Conservation (phyloP, 2,888 invertebrate genomes). For the Melipona bicolor region DNA sequence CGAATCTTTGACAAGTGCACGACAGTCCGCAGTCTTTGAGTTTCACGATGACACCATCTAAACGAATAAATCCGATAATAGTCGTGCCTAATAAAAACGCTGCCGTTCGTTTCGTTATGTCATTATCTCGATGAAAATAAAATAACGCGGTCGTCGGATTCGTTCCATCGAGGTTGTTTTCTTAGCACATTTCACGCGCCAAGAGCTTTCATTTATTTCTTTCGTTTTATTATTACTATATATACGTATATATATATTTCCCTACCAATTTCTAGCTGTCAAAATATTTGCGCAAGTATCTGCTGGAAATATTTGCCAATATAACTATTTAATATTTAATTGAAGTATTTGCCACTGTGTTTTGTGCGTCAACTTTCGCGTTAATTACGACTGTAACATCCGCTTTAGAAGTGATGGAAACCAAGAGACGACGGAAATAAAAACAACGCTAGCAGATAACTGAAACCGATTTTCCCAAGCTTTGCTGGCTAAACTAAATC, state of each 20-base stretch:
- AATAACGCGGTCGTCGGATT: not conserved
- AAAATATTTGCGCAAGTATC: conserved; percentile 25
- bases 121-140: not conserved
- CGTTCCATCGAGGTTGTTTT: not conserved
- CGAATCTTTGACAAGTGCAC: not conserved
- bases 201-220: conserved; percentile 3
- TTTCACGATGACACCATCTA: not conserved
- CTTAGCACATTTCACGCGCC: not conserved
- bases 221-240: conserved; percentile 1
- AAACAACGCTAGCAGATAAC: conserved; percentile 1
- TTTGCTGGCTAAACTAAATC: conserved; percentile 33
- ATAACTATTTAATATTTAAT: not conserved
- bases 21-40: not conserved
- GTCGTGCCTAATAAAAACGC: not conserved
- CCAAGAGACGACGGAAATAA: not conserved
- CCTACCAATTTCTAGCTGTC: conserved; percentile 9
- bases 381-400: conserved; percentile 13
- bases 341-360: not conserved
- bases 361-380: conserved; percentile 9
- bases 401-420: not conserved
- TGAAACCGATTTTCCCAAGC: conserved; percentile 15
- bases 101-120: not conserved
- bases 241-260: not conserved
- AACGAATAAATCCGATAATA: no score
- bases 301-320: conserved; percentile 14